Conservation (phyloP, 2,797 vertebrate genomes). For the Bryconaethiops microstoma region DNA sequence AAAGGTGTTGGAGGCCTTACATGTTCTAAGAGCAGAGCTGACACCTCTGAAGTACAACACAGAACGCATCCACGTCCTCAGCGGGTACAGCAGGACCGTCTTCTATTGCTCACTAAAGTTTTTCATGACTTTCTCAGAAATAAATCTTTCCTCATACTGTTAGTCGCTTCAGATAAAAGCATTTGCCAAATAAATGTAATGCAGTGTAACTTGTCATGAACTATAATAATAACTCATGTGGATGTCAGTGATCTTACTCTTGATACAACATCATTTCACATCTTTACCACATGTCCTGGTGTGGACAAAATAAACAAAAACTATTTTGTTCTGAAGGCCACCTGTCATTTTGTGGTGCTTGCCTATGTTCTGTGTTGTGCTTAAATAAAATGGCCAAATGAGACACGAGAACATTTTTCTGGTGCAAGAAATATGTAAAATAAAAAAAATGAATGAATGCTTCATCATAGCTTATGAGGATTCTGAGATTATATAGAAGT, state of each 20-base stretch:
- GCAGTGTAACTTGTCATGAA: too few species aligned
- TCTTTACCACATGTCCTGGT: too few species aligned
- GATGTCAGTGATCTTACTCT: background rate
- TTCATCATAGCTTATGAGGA: background rate
- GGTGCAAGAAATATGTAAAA: background rate
- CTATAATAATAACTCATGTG: too few species aligned
- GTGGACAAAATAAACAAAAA: background rate
- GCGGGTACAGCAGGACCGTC: constrained; percentile 77
- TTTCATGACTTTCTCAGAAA: background rate
- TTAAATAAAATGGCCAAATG: background rate
- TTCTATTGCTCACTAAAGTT: background rate
- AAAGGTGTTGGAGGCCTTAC: constrained; percentile 90
- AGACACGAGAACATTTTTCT: background rate
- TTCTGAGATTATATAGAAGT: background rate
- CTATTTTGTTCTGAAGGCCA: background rate
- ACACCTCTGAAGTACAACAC: constrained; percentile 91
- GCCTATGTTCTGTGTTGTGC: background rate
- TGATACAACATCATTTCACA: background rate
- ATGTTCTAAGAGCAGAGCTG: constrained; percentile 86
- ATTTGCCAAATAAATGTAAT: background rate
- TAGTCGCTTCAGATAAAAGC: background rate
- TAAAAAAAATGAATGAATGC: background rate
- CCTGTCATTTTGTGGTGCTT: background rate
- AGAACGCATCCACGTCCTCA: constrained; percentile 88
- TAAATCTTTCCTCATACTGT: background rate